Conservation (phyloP, 2,888 invertebrate genomes). For the Sinotaia quadrata region DNA sequence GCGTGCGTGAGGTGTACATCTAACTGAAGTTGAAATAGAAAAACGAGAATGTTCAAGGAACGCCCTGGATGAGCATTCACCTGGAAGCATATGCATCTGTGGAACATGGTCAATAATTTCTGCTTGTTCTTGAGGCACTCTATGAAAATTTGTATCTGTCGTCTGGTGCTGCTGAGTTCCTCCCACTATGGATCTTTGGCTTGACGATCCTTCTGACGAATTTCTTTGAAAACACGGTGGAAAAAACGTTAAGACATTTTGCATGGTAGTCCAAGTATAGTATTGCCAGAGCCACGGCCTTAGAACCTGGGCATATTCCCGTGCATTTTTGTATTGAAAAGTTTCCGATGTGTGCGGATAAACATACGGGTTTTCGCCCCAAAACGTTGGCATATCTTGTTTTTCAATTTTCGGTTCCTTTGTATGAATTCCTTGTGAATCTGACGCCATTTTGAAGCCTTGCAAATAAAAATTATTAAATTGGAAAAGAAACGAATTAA, state of each 20-base stretch:
- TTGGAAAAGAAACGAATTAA: too few relatives aligned
- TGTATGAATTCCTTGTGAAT: background rate
- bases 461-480: too few relatives aligned
- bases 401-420: background rate
- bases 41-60: too few relatives aligned
- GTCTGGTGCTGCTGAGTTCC: background rate
- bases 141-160: background rate
- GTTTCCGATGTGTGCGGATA: background rate
- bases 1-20: too few relatives aligned
- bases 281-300: constrained; percentile 51
- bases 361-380: too few relatives aligned
- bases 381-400: background rate
- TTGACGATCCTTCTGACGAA: background rate
- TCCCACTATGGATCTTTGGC: background rate
- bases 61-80: background rate
- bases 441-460: constrained; percentile 23
- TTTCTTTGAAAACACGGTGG: constrained; percentile 32
- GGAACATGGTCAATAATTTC: constrained; percentile 10
- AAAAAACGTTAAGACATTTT: constrained; percentile 37
- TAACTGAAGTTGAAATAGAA: too few relatives aligned
- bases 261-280: constrained; percentile 40
- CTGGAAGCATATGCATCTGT: constrained; percentile 9
- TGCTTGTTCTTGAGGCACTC: constrained; percentile 4
- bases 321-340: constrained; percentile 40
- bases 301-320: constrained; percentile 51